Conservation (phyloP, 2,888 invertebrate species). For the Cactoblastis cactorum region DNA sequence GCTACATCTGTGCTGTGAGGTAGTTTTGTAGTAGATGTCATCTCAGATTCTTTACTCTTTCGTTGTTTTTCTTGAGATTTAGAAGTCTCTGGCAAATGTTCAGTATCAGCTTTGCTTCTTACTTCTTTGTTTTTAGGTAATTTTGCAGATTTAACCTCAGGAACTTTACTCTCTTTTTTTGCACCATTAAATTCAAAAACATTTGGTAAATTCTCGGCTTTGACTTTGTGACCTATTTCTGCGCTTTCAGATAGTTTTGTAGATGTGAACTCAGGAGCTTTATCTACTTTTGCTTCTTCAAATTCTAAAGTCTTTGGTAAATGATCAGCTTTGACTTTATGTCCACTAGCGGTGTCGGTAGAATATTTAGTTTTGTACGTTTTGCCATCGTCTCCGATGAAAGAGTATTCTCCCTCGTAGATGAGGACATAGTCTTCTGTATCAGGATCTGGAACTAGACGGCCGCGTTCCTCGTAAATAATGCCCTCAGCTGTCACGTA, state of each 20-base stretch:
- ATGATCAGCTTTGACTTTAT: slow-evolving; percentile 24
- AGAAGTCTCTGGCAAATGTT: no score
- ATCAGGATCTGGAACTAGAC: slow-evolving; percentile 25
- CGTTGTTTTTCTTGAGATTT: no score
- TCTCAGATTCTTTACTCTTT: slow-evolving; percentile 9
- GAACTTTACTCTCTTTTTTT: neutral
- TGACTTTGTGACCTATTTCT: slow-evolving; percentile 18
- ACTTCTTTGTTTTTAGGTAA: no score
- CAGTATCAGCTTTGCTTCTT: no score
- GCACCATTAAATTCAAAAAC: slow-evolving; percentile 12
- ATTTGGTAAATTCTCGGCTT: slow-evolving; percentile 27
- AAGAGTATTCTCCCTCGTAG: slow-evolving; percentile 27
- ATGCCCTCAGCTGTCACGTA: slow-evolving; percentile 32
- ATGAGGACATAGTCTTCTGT: slow-evolving; percentile 24
- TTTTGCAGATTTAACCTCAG: no score
- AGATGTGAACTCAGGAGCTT: slow-evolving; percentile 3
- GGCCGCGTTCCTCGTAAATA: slow-evolving; percentile 25
- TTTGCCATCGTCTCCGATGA: slow-evolving; percentile 27
- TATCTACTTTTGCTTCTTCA: slow-evolving; percentile 1
- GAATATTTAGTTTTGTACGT: slow-evolving; percentile 29
- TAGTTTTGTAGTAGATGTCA: neutral
- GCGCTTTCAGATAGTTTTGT: neutral
- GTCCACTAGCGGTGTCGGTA: slow-evolving; percentile 22
- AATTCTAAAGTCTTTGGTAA: slow-evolving; percentile 21
- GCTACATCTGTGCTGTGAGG: neutral